These are phyloP conservation scores for Urocynchramus pylzowi DNA, from an alignment of 2,113 vertebrate genomes.

Conservation along the genomic window DNA sequence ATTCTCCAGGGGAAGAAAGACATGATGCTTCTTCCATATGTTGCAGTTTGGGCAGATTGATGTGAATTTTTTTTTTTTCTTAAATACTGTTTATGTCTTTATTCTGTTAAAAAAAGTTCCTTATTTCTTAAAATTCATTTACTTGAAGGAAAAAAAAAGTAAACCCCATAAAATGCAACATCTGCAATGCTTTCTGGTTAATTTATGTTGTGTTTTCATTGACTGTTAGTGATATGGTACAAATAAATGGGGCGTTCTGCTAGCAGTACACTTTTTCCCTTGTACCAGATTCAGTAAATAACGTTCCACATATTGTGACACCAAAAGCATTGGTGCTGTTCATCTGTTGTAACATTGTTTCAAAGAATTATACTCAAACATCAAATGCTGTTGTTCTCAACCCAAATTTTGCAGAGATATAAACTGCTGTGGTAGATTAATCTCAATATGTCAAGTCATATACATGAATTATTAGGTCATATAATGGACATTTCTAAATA, in stretches of 20 bases:
- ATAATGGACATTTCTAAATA: not conserved
- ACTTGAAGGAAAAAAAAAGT: not conserved
- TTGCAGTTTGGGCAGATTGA: not conserved
- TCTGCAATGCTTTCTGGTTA: not conserved
- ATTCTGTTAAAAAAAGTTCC: not conserved
- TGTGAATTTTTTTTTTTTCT: not conserved
- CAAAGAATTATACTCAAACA: not conserved
- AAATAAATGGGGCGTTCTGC: not conserved
- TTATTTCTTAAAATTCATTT: not conserved
- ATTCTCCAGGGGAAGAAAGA: not conserved
- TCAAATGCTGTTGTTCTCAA: not conserved
- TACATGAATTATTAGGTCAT: not conserved
- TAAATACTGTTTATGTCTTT: not conserved
- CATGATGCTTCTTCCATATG: not conserved
- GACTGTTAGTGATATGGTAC: not conserved
- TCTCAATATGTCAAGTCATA: not conserved
- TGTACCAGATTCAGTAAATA: not conserved
- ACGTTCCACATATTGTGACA: not conserved
- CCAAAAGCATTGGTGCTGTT: not conserved
- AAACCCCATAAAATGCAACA: not conserved
- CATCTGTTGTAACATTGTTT: not conserved
- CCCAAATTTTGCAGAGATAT: not conserved
- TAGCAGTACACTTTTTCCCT: not conserved
- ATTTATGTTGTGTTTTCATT: not conserved
- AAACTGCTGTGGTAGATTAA: conserved; percentile 27